phyloP scores from a whole-genome alignment of 2,888 invertebrate genomes.

The Creontiades dilutus region DNA sequence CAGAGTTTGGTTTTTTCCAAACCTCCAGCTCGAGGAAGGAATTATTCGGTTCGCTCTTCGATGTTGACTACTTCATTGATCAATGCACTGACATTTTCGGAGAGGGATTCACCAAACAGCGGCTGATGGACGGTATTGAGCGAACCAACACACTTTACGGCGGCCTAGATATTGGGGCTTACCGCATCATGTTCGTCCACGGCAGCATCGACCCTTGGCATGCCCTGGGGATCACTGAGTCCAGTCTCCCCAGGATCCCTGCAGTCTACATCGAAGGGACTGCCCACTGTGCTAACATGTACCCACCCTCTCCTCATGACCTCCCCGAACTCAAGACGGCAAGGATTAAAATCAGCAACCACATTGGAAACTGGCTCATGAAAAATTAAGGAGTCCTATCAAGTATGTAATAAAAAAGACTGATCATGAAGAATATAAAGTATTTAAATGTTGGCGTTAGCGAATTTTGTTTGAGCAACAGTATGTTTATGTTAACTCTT shows the following conservation, averaged over 20 bases:
- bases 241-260: slow-evolving; percentile 79
- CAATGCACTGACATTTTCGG: slow-evolving; percentile 93
- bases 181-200: slow-evolving; percentile 90
- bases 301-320: slow-evolving; percentile 86
- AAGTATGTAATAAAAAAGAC: no score
- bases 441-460: no score
- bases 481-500: no score
- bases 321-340: slow-evolving; percentile 84
- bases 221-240: slow-evolving; percentile 85
- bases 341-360: slow-evolving; percentile 82
- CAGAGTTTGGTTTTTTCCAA: slow-evolving; percentile 97
- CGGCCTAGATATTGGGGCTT: slow-evolving; percentile 84
- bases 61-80: slow-evolving; percentile 87
- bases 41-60: slow-evolving; percentile 88
- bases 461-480: no score
- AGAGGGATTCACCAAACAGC: slow-evolving; percentile 82
- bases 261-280: slow-evolving; percentile 89
- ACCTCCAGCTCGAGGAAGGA: slow-evolving; percentile 84
- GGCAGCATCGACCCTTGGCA: slow-evolving; percentile 95
- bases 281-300: slow-evolving; percentile 97
- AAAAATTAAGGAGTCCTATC: background rate
- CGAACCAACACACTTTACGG: slow-evolving; percentile 91
- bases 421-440: no score
- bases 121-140: slow-evolving; percentile 83
- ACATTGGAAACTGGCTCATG: slow-evolving; percentile 82